Conservation (phyloP, 2,888 invertebrate species). For the Silvanus unidentatus region DNA sequence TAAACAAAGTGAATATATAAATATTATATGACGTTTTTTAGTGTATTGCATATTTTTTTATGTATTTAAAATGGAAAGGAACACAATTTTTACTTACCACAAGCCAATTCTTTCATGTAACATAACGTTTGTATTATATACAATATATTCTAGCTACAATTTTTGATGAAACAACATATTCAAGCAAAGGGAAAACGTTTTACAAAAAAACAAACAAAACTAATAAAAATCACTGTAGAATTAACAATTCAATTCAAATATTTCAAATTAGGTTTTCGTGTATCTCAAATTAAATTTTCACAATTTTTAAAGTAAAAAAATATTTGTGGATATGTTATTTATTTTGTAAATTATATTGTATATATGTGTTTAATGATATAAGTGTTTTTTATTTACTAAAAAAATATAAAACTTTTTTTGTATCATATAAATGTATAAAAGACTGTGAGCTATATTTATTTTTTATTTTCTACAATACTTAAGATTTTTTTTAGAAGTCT, state of each 20-base stretch:
- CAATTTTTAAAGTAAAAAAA: conserved; percentile 6
- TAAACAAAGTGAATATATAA: neutral
- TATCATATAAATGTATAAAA: conserved; percentile 32
- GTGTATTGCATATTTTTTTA: conserved; percentile 27
- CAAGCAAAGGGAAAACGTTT: conserved; percentile 17
- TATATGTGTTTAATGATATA: conserved; percentile 34
- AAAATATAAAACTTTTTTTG: conserved; percentile 21
- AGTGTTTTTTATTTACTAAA: conserved; percentile 27
- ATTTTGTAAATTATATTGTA: conserved; percentile 22
- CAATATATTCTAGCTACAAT: conserved; percentile 23
- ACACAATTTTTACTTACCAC: conserved; percentile 1
- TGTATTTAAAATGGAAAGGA: conserved; percentile 18
- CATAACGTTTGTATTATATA: conserved; percentile 30
- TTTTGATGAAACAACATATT: conserved; percentile 20
- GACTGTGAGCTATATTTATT: conserved; percentile 28
- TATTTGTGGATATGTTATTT: neutral
- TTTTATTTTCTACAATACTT: conserved; percentile 5
- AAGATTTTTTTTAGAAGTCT: neutral
- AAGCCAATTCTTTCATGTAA: conserved; percentile 29
- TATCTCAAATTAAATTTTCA: conserved; percentile 9
- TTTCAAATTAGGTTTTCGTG: conserved; percentile 5
- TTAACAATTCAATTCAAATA: neutral
- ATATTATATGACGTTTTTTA: conserved; percentile 21
- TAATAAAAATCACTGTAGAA: too few species aligned
- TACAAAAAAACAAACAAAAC: neutral